A percentile compares a stretch with the other conserved stretches of the same genome.
These are phyloP conservation scores for Spilosoma lubricipeda DNA, from an alignment of 2,888 invertebrate species.

Conservation along the genomic window DNA sequence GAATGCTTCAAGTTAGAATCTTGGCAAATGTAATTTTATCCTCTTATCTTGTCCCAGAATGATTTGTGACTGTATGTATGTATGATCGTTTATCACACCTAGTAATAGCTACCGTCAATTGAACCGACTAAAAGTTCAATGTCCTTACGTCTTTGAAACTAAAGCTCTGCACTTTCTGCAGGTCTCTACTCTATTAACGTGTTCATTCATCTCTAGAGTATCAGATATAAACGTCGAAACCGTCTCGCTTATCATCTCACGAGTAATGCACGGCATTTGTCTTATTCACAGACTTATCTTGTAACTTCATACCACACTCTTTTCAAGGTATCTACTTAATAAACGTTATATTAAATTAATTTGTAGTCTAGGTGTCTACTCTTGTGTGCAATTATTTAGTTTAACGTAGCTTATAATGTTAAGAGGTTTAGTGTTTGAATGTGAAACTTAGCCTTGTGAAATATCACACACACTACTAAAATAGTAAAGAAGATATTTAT, in stretches of 20 bases:
- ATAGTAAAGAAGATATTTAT: background rate
- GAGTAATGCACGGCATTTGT: conserved; percentile 78
- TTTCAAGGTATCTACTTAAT: conserved; percentile 69
- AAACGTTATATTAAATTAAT: background rate
- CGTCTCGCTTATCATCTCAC: conserved; percentile 70
- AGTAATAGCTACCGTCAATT: no score
- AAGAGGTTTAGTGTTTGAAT: background rate
- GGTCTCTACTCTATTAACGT: conserved; percentile 35
- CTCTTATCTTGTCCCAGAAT: no score
- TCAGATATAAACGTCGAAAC: conserved; percentile 74
- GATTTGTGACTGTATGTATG: background rate
- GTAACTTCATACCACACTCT: conserved; percentile 64
- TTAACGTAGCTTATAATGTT: background rate
- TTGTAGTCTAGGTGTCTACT: background rate
- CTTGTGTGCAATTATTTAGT: background rate
- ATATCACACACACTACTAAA: background rate
- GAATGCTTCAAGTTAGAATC: background rate
- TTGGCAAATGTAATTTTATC: no score
- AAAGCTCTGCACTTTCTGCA: conserved; percentile 8
- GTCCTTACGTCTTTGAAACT: background rate
- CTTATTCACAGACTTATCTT: conserved; percentile 68
- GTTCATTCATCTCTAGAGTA: conserved; percentile 68
- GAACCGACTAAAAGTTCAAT: background rate
- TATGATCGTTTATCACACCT: background rate
- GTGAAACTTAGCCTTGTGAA: background rate